Conservation (phyloP, 2,797 vertebrate species). For the Coranthus polyacanthus region DNA sequence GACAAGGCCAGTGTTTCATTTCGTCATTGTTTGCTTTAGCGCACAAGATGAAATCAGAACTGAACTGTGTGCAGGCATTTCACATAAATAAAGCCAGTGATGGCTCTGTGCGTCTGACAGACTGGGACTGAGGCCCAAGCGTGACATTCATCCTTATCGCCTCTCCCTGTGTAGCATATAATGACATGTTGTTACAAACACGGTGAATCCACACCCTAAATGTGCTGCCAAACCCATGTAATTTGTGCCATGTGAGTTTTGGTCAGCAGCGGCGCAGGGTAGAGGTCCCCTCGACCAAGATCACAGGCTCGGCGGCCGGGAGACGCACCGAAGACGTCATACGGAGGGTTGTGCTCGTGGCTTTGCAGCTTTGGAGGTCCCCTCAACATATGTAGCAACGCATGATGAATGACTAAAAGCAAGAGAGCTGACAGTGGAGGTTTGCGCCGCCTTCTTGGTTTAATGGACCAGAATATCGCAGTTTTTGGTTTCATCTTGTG, state of each 20-base stretch:
- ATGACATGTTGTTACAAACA: slow-evolving; percentile 73
- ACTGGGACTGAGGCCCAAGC: slow-evolving; percentile 22
- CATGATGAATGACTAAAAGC: slow-evolving; percentile 59
- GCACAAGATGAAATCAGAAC: slow-evolving; percentile 31
- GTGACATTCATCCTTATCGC: slow-evolving; percentile 57
- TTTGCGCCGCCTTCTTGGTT: slow-evolving; percentile 50
- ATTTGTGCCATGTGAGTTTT: slow-evolving; percentile 78
- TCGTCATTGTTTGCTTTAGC: slow-evolving; percentile 20
- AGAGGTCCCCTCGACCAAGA: slow-evolving; percentile 45
- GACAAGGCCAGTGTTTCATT: slow-evolving; percentile 48
- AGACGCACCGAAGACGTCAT: slow-evolving; percentile 60
- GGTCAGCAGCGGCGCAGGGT: slow-evolving; percentile 60
- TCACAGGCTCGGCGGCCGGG: slow-evolving; percentile 54
- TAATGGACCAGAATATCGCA: slow-evolving; percentile 22
- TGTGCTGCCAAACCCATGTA: slow-evolving; percentile 70
- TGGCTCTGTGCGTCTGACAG: slow-evolving; percentile 27
- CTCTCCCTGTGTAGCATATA: slow-evolving; percentile 53
- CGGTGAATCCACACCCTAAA: slow-evolving; percentile 74
- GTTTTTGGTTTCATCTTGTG: slow-evolving; percentile 7
- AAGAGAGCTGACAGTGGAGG: slow-evolving; percentile 59
- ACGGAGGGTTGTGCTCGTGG: slow-evolving; percentile 33
- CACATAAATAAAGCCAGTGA: slow-evolving; percentile 39
- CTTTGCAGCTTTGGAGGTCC: slow-evolving; percentile 73
- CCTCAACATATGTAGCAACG: slow-evolving; percentile 66
- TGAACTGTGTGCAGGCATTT: slow-evolving; percentile 34